Percentiles rank a stretch among this genome's conserved stretches.
Conservation (phyloP, 1,140 invertebrate species). For the Drosophila watanabei region DNA sequence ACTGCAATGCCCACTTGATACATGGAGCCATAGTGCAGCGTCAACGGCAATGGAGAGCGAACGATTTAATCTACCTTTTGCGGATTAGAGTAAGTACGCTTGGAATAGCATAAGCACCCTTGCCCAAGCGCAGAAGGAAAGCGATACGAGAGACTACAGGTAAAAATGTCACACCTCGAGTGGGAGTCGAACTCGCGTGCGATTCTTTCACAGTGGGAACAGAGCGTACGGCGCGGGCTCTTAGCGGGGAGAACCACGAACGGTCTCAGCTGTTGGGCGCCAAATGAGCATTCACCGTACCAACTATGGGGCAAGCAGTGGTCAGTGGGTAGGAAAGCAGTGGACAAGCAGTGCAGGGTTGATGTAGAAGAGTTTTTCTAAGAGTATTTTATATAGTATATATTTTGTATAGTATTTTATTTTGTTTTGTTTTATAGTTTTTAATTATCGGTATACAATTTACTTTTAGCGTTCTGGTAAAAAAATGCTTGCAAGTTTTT, state of each 20-base stretch:
- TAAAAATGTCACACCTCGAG: not conserved
- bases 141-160: not conserved
- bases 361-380: not conserved
- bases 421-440: not conserved
- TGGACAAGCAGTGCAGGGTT: slow-evolving; percentile 6
- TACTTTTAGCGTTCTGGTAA: not conserved
- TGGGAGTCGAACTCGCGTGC: slow-evolving; percentile 39
- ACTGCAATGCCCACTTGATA: slow-evolving; percentile 73
- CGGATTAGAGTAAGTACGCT: slow-evolving; percentile 79
- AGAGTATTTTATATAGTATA: no score
- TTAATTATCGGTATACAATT: not conserved
- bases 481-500: not conserved
- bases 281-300: not conserved
- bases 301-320: slow-evolving; percentile 39
- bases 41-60: slow-evolving; percentile 75
- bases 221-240: not conserved
- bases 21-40: slow-evolving; percentile 71
- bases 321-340: slow-evolving; percentile 19
- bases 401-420: no score
- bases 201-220: not conserved
- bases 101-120: slow-evolving; percentile 61
- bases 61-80: slow-evolving; percentile 83
- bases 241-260: slow-evolving; percentile 11
- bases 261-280: not conserved
- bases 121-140: slow-evolving; percentile 78